Evolutionary conservation across 2,797 vertebrate genomes (phyloP).

Genomic region (Brachyrhaphis roseni): DNA sequence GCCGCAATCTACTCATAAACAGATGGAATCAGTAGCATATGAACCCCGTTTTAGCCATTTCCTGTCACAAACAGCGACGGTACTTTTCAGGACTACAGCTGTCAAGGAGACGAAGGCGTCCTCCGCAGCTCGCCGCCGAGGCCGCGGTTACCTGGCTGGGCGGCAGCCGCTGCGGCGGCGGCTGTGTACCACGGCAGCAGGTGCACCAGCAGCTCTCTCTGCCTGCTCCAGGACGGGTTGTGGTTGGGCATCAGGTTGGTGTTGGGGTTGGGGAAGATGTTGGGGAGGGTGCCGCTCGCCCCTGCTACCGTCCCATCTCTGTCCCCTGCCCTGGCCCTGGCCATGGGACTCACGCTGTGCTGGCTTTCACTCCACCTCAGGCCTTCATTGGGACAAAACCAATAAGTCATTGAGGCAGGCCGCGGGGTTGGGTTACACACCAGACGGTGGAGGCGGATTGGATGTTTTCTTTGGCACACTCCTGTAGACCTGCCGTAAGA

Average conservation of each 20-base stretch:
- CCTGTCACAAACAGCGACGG: neutral
- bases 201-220: slow-evolving; percentile 87
- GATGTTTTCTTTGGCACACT: slow-evolving; percentile 27
- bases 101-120: neutral
- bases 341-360: slow-evolving; percentile 81
- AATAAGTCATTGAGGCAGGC: slow-evolving; percentile 68
- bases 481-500: slow-evolving; percentile 53
- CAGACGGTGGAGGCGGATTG: slow-evolving; percentile 33
- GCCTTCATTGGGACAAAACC: slow-evolving; percentile 84
- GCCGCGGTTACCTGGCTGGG: slow-evolving; percentile 82
- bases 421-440: slow-evolving; percentile 57
- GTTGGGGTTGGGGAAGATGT: slow-evolving; percentile 75
- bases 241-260: slow-evolving; percentile 74
- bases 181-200: slow-evolving; percentile 85
- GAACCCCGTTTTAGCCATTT: neutral
- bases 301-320: slow-evolving; percentile 73
- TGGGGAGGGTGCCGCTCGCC: slow-evolving; percentile 69
- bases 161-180: slow-evolving; percentile 65
- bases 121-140: slow-evolving; percentile 40
- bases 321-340: slow-evolving; percentile 80
- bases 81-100: neutral
- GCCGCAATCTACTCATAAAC: neutral
- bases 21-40: neutral
- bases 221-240: slow-evolving; percentile 80
- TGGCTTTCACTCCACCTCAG: slow-evolving; percentile 87